Evolutionary conservation across 2,888 invertebrate species (phyloP), one percentile per base, ranked within the genome.

Genomic region (Hirtodrosophila alboralis): DNA sequence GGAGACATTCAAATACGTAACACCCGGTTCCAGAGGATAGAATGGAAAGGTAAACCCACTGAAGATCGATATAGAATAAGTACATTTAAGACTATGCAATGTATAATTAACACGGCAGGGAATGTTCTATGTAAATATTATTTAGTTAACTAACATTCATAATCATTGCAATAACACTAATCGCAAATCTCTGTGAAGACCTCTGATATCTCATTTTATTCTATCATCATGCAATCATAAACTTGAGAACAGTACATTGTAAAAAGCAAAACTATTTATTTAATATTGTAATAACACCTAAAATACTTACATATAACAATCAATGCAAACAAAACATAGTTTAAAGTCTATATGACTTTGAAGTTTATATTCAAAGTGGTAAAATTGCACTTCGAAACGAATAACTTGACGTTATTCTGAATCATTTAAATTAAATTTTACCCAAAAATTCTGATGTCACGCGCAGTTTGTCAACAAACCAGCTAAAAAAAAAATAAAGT

Each of bases 391-490:
- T 60, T 53, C 54, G 54, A 58, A 34, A 51, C 49, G 8, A 8
- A 27, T 37, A 10, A 4, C 34, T 33, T 53, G 16, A 16, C 23
- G 38, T 53, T 30, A 59, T 58, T 61, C 65, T 45, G 38, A 58
- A 60, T 36, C 26, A 56, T 51, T 62, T 45, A 51, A 54, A 57
- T 51, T 34, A 51, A 73, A 79, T 79, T 77, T 84, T 81, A 71
- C 70, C 21, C 14, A 86, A 80, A 81, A 89, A 89, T 89, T 89
- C 89, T 89, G 89, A 89, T 89, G 83, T 75, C 81, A 71, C 40
- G 89, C 87, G 80, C 89, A 89, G 89, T 89, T 89, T 89, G 89
- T 89, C 89, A 89, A 87, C 86, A 75, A 60, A 65, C 77, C 88
- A 84, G 86, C 87, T 87, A 74, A 76, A 63, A 47, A 13, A 44